phyloP scores from a whole-genome alignment of 1,140 invertebrate genomes.

The Drosophila lowei region DNA sequence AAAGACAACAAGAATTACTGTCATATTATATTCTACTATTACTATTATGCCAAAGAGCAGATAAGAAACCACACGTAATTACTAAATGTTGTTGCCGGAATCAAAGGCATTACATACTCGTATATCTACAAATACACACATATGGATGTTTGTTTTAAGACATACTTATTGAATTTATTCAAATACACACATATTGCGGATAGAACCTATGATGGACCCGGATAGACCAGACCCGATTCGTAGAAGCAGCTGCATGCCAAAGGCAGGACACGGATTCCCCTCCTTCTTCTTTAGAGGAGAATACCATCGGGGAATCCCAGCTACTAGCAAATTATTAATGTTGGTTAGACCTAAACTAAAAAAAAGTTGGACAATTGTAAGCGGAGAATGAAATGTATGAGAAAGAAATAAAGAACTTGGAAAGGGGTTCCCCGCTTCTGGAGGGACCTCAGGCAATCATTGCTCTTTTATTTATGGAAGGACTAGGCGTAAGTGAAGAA shows the following conservation, averaged over 20 bases:
- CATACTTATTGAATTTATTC: slow-evolving; percentile 76
- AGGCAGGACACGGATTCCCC: slow-evolving; percentile 26
- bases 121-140: slow-evolving; percentile 20
- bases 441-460: slow-evolving; percentile 45
- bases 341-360: slow-evolving; percentile 24
- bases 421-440: slow-evolving; percentile 39
- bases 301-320: slow-evolving; percentile 12
- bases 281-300: too few relatives aligned
- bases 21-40: slow-evolving; percentile 45
- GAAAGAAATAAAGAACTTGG: slow-evolving; percentile 60
- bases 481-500: too few relatives aligned
- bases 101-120: slow-evolving; percentile 56
- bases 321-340: slow-evolving; percentile 39
- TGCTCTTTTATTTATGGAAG: slow-evolving; percentile 8
- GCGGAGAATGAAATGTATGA: slow-evolving; percentile 23
- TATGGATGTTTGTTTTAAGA: slow-evolving; percentile 65
- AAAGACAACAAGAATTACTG: slow-evolving; percentile 30
- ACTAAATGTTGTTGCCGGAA: slow-evolving; percentile 57
- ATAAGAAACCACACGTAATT: slow-evolving; percentile 27
- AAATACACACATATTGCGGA: slow-evolving; percentile 77
- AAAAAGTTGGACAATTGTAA: slow-evolving; percentile 26
- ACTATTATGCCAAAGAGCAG: slow-evolving; percentile 42
- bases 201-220: slow-evolving; percentile 16
- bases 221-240: neutral
- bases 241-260: slow-evolving; percentile 59